phyloP scores from a whole-genome alignment of 2,797 vertebrate genomes.

The Syndactyla subalaris region DNA sequence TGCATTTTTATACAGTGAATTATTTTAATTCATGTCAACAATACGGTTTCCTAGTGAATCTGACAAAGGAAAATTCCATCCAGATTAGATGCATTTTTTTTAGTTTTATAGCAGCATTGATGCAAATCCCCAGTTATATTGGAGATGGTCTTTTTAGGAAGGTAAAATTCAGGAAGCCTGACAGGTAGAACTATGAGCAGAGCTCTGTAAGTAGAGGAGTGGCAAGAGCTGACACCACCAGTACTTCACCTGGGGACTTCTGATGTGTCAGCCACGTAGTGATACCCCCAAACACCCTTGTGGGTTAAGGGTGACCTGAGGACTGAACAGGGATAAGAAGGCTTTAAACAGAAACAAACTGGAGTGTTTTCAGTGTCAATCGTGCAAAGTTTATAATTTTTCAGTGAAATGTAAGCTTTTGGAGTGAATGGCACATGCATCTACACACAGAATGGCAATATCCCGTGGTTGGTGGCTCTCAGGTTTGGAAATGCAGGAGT shows the following conservation, averaged over 20 bases:
- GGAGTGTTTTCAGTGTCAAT: background rate
- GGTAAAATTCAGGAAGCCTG: background rate
- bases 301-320: background rate
- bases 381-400: background rate
- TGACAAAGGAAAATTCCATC: background rate
- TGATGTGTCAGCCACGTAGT: background rate
- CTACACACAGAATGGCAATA: rapidly evolving
- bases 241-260: background rate
- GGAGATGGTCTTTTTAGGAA: background rate
- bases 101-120: background rate
- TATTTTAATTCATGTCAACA: background rate
- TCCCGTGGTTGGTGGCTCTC: background rate
- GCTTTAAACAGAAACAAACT: background rate
- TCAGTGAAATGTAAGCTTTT: background rate
- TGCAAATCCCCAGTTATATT: background rate
- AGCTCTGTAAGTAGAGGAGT: background rate
- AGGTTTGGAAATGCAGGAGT: background rate
- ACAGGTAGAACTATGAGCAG: background rate
- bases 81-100: background rate
- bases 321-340: background rate
- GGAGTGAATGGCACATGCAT: background rate
- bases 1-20: background rate
- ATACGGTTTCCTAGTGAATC: background rate
- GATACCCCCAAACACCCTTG: rapidly evolving
- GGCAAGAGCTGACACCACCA: background rate